phyloP scores from a whole-genome alignment of 2,888 invertebrate species.

The Empis livida region DNA sequence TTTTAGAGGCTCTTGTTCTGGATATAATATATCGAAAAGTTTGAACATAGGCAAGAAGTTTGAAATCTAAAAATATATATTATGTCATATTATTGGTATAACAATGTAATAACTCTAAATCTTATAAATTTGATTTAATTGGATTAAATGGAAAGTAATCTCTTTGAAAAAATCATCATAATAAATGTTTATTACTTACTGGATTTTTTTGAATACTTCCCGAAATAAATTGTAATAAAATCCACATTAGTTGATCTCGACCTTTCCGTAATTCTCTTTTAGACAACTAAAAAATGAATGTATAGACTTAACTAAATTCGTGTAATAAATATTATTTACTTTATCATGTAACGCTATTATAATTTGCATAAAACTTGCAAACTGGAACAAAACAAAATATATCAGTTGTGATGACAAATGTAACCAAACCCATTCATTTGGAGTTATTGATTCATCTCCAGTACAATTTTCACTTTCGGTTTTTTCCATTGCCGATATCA shows the following conservation, averaged over 20 bases:
- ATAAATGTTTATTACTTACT: conserved; percentile 42
- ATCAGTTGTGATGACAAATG: conserved; percentile 90
- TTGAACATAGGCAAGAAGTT: conserved; percentile 84
- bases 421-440: conserved; percentile 72
- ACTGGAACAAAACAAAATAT: conserved; percentile 88
- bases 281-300: conserved; percentile 40
- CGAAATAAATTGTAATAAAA: conserved; percentile 89
- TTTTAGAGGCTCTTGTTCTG: conserved; percentile 78
- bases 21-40: conserved; percentile 83
- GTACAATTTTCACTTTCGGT: conserved; percentile 56
- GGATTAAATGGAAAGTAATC: no score
- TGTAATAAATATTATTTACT: conserved; percentile 29
- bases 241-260: conserved; percentile 98
- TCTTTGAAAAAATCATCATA: no score
- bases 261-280: conserved; percentile 76
- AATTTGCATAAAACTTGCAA: conserved; percentile 85
- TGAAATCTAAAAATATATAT: conserved; percentile 43
- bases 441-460: conserved; percentile 35
- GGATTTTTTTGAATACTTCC: conserved; percentile 93
- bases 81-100: neutral
- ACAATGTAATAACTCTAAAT: neutral
- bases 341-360: conserved; percentile 80
- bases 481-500: conserved; percentile 84
- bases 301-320: neutral
- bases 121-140: no score